Evolutionary conservation across 2,113 vertebrate species (phyloP).

Genomic region (human): DNA sequence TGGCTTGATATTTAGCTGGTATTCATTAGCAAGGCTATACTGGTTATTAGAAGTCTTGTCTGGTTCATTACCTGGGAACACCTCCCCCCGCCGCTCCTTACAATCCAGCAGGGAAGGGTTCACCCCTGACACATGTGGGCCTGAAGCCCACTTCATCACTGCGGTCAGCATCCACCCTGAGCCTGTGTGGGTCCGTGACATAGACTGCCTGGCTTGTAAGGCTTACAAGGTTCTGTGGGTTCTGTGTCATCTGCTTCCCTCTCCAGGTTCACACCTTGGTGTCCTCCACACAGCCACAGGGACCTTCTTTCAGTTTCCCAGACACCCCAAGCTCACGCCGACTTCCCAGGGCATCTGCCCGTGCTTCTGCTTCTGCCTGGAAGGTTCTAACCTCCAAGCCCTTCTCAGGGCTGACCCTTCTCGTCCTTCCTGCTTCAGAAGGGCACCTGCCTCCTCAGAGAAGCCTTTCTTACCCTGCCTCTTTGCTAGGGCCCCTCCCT

Average conservation of each 20-base stretch:
- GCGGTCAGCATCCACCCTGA: neutral
- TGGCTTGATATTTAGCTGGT: constrained; percentile 6
- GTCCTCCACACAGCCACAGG: neutral
- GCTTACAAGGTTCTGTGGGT: neutral
- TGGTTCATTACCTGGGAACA: neutral
- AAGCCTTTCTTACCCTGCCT: neutral
- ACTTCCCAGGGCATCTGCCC: neutral
- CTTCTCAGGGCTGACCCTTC: neutral
- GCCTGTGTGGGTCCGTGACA: neutral
- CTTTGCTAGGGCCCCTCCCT: neutral
- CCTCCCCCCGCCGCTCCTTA: too few relatives aligned
- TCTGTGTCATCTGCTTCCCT: neutral
- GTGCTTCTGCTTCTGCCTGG: neutral
- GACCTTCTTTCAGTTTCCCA: neutral
- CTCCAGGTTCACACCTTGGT: neutral
- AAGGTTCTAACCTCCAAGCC: neutral
- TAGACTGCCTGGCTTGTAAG: neutral
- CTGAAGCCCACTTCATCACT: neutral
- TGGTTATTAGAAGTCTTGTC: neutral
- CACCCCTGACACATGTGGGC: too few relatives aligned
- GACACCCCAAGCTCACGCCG: neutral
- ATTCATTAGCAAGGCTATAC: neutral
- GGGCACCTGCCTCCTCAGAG: neutral
- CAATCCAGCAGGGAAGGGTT: neutral
- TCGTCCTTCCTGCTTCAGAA: neutral